Evolutionary conservation across 2,888 invertebrate species (phyloP).

Genomic region (Vandiemenella viatica): DNA sequence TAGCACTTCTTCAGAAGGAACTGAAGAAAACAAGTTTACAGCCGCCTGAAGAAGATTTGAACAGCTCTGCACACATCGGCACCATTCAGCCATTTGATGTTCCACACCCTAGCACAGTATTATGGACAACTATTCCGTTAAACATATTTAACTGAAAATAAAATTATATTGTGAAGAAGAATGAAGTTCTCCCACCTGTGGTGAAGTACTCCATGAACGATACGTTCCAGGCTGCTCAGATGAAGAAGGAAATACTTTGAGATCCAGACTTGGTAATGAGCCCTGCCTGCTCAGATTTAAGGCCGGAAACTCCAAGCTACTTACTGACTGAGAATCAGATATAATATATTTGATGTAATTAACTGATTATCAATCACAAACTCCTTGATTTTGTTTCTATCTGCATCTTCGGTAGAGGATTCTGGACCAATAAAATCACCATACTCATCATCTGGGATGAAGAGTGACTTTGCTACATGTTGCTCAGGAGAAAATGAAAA

Average conservation of each 20-base stretch:
- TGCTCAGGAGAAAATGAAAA: no score
- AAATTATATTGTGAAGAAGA: no score
- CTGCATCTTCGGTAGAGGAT: conserved; percentile 8
- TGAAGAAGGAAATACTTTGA: conserved; percentile 27
- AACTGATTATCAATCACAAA: conserved; percentile 3
- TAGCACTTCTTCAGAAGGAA: conserved; percentile 35
- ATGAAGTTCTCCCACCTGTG: conserved; percentile 23
- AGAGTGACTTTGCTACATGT: no score
- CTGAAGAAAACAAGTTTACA: conserved; percentile 35
- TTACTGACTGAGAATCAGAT: conserved; percentile 25
- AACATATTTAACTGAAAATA: no score
- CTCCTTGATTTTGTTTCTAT: conserved; percentile 2
- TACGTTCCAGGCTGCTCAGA: conserved; percentile 19
- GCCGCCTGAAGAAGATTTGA: conserved; percentile 35
- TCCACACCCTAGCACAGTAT: conserved; percentile 26
- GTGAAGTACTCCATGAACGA: conserved; percentile 10
- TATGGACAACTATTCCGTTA: no score
- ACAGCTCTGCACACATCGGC: conserved; percentile 33
- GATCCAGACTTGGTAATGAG: conserved; percentile 29
- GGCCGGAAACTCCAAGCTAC: conserved; percentile 27
- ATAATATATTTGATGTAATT: conserved; percentile 2
- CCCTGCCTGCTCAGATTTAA: conserved; percentile 25
- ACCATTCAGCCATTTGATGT: conserved; percentile 28
- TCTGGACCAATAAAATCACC: conserved; percentile 18
- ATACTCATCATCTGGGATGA: conserved; percentile 17